Evolutionary conservation across 2,888 invertebrate species (phyloP), one percentile per base, ranked within the genome.

Genomic region (Microctonus hyperodae): DNA sequence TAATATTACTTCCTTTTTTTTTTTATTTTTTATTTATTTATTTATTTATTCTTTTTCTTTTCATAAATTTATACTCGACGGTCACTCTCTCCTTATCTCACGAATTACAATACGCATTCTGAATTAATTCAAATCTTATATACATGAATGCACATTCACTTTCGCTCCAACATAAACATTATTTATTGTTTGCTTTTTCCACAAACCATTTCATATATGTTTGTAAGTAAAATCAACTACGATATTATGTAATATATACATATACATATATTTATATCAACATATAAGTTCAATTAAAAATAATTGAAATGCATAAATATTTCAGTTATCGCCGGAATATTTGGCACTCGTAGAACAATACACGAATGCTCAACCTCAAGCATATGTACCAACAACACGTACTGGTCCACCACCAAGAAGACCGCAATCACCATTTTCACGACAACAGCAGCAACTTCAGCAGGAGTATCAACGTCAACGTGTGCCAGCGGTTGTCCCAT

Each of bases 241-340:
- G n/a, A 44, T 44, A n/a, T 44, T 44, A 44, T n/a, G 44, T 51
- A 10, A 22, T 51, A 9, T 10, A 25, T 23, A n/a, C 51, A 51
- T 23, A 9, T 9, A 25, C 7, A 28, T n/a, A n/a, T n/a, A n/a
- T n/a, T n/a, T n/a, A n/a, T n/a, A n/a, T n/a, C n/a, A n/a, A n/a
- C n/a, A n/a, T n/a, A n/a, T n/a, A n/a, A n/a, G n/a, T n/a, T n/a
- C n/a, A n/a, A n/a, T n/a, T n/a, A n/a, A n/a, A 51, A 23, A 22
- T 51, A 51, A 25, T 25, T 2, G 22, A 22, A 22, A 35, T 37
- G 10, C 68, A 59, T n/a, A 68, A 44, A 50, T 67, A 62, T 80
- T 79, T 33, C 75, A 83, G 82, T 71, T 83, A 65, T 74, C 82
- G 67, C 81, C 81, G 28, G 82, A 82, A 66, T 83, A 82, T 60